Percentiles rank a stretch among this genome's conserved stretches.
Evolutionary conservation across 2,888 invertebrate species (phyloP).

Genomic region (Habrosyne pyritoides): DNA sequence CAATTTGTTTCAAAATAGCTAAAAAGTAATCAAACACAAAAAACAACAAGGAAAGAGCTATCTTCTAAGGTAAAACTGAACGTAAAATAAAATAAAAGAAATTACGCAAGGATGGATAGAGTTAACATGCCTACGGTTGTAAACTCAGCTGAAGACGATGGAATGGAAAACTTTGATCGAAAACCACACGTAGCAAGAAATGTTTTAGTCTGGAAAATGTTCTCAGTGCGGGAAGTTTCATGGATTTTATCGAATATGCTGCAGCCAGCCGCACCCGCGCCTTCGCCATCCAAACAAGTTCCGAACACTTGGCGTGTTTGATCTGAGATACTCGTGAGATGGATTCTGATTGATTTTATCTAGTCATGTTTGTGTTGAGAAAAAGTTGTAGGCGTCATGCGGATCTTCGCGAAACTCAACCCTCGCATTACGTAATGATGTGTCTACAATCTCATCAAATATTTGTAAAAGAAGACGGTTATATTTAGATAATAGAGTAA

Average conservation of each 20-base stretch:
- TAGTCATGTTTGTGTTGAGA: conserved; percentile 55
- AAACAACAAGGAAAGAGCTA: neutral
- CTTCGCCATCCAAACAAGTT: conserved; percentile 58
- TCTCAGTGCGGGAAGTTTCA: conserved; percentile 52
- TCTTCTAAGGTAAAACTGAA: neutral
- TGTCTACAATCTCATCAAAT: conserved; percentile 25
- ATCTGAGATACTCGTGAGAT: conserved; percentile 62
- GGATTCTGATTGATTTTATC: conserved; percentile 73
- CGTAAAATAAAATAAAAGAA: neutral
- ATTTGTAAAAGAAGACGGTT: conserved; percentile 23
- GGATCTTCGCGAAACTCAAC: neutral
- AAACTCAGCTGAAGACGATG: conserved; percentile 51
- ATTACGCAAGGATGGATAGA: conserved; percentile 14
- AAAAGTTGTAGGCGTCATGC: conserved; percentile 39
- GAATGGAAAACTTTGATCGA: conserved; percentile 77
- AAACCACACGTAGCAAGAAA: conserved; percentile 72
- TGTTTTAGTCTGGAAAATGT: conserved; percentile 62
- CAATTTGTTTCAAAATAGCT: too few species aligned
- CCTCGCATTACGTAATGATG: conserved; percentile 15
- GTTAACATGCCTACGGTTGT: conserved; percentile 32
- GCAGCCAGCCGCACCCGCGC: conserved; percentile 47
- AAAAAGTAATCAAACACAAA: neutral
- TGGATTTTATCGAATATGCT: conserved; percentile 73
- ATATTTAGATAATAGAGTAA: neutral
- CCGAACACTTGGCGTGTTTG: conserved; percentile 61